A percentile compares a stretch with the other conserved stretches of the same genome.
phyloP scores from a whole-genome alignment of 2,797 vertebrate genomes.

The Eupleurogrammus muticus region DNA sequence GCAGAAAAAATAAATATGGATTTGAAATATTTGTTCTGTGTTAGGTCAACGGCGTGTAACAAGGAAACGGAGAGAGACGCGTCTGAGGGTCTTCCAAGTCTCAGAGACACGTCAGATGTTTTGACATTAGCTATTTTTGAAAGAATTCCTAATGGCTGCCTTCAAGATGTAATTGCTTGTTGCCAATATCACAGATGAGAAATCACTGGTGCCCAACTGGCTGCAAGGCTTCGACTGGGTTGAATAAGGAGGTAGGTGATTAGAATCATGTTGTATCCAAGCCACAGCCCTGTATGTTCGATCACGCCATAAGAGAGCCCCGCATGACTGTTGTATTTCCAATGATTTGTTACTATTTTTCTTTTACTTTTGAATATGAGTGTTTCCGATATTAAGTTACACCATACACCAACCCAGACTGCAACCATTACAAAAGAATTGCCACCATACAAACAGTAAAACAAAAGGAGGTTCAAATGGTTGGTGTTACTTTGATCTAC shows the following conservation, averaged over 20 bases:
- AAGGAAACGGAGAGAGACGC: conserved; percentile 3
- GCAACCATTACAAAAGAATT: background rate
- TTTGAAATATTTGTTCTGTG: conserved; percentile 35
- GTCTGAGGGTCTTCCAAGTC: background rate
- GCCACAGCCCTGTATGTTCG: conserved; percentile 7
- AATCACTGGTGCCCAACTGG: conserved; percentile 20
- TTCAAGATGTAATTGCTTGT: conserved; percentile 16
- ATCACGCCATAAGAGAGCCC: conserved; percentile 11
- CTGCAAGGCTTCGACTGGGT: conserved; percentile 14
- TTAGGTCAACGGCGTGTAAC: conserved; percentile 5
- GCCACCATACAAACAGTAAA: background rate
- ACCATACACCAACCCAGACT: background rate
- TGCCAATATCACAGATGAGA: conserved; percentile 26
- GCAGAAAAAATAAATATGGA: conserved; percentile 52
- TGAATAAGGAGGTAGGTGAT: conserved; percentile 1
- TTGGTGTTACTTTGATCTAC: background rate
- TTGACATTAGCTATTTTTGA: conserved; percentile 17
- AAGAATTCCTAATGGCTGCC: conserved; percentile 19
- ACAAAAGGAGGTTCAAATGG: background rate
- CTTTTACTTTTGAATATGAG: no score
- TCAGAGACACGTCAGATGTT: conserved; percentile 13
- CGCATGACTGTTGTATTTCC: conserved; percentile 18
- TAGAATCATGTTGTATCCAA: background rate
- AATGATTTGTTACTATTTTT: conserved; percentile 50
- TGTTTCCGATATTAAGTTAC: background rate